Evolutionary conservation across 2,797 vertebrate genomes (phyloP).

Genomic region (Lindbergichthys nudifrons): DNA sequence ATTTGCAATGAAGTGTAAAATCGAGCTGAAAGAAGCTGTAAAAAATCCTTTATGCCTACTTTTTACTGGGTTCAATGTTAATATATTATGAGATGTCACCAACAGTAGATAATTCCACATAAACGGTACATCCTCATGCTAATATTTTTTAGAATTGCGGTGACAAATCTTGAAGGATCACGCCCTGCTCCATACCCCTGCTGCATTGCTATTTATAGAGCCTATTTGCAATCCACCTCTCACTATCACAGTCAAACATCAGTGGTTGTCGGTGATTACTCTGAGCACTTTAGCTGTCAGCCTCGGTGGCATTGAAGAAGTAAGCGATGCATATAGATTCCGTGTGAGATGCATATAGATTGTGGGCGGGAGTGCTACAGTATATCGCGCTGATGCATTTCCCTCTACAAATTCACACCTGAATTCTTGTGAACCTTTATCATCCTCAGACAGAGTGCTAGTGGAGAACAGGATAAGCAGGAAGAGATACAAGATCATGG

Average conservation of each 20-base stretch:
- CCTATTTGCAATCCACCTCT: slow-evolving; percentile 53
- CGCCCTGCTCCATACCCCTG: slow-evolving; percentile 13
- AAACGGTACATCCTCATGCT: not conserved
- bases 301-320: slow-evolving; percentile 36
- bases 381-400: slow-evolving; percentile 21
- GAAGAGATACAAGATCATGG: slow-evolving; percentile 3
- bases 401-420: slow-evolving; percentile 47
- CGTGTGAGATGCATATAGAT: slow-evolving; percentile 43
- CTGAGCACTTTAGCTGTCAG: slow-evolving; percentile 60
- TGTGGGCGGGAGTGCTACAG: slow-evolving; percentile 45
- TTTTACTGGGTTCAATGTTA: slow-evolving; percentile 1
- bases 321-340: slow-evolving; percentile 62
- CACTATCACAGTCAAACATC: slow-evolving; percentile 65
- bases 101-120: not conserved
- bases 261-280: slow-evolving; percentile 53
- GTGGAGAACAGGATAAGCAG: not conserved
- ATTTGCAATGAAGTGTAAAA: not conserved
- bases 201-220: slow-evolving; percentile 58
- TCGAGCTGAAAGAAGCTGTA: not conserved
- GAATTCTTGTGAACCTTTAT: slow-evolving; percentile 65
- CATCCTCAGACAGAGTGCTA: slow-evolving; percentile 41
- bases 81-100: not conserved
- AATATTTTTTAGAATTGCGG: slow-evolving; percentile 21
- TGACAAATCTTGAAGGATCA: slow-evolving; percentile 20
- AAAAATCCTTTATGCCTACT: not conserved